Conservation (phyloP, 2,888 invertebrate species). For the Pyralis farinalis region DNA sequence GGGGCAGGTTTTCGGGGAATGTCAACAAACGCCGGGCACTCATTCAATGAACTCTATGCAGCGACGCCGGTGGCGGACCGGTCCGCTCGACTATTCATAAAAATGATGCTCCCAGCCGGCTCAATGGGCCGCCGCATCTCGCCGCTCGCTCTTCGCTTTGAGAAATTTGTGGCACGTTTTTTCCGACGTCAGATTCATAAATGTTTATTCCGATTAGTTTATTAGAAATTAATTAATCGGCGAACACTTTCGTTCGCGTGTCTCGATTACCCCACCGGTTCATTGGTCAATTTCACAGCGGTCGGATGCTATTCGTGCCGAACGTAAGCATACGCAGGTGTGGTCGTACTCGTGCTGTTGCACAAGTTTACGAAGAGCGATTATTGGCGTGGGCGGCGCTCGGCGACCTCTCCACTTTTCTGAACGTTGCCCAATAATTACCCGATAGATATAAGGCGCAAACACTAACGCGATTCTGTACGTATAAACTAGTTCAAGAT, state of each 20-base stretch:
- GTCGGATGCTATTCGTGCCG: conserved; percentile 27
- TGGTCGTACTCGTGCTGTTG: conserved; percentile 31
- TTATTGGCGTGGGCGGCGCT: conserved; percentile 37
- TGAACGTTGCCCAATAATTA: conserved; percentile 40
- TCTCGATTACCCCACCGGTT: conserved; percentile 34
- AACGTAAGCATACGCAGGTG: conserved; percentile 17
- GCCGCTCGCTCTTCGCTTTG: conserved; percentile 27
- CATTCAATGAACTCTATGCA: conserved; percentile 75
- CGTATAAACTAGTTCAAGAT: conserved; percentile 57
- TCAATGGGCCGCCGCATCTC: conserved; percentile 53
- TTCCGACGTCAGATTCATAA: conserved; percentile 1
- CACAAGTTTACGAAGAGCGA: conserved; percentile 57
- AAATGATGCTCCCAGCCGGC: conserved; percentile 67
- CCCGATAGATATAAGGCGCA: conserved; percentile 13
- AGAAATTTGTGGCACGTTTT: conserved; percentile 27
- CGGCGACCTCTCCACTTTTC: conserved; percentile 28
- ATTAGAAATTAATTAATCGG: conserved; percentile 18
- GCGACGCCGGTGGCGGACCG: conserved; percentile 68
- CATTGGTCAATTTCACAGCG: conserved; percentile 48
- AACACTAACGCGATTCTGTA: neutral
- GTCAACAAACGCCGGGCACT: conserved; percentile 77
- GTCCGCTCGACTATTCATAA: conserved; percentile 72
- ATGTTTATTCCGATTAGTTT: neutral
- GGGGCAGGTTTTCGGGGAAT: conserved; percentile 80
- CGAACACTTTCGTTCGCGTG: conserved; percentile 44